These are phyloP conservation scores for Takifugu flavidus DNA, from an alignment of 2,113 vertebrate species.

Conservation along the genomic window DNA sequence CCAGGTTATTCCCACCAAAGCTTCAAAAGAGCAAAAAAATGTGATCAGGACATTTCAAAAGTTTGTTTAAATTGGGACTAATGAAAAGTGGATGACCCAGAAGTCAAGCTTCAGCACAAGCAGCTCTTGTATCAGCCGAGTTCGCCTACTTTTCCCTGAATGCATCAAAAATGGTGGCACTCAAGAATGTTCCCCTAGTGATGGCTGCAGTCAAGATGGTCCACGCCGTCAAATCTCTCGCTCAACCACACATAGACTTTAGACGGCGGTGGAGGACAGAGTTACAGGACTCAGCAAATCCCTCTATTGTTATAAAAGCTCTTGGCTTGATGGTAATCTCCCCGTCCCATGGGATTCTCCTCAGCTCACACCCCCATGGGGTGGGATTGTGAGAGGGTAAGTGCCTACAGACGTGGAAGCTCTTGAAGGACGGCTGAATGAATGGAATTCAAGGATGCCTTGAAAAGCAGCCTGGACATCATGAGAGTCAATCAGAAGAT, in stretches of 20 bases:
- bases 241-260: constrained; percentile 24
- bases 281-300: constrained; percentile 63
- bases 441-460: constrained; percentile 64
- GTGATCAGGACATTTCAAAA: no score
- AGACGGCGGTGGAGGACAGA: constrained; percentile 36
- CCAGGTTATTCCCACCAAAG: neutral
- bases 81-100: no score
- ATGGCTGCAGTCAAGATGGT: constrained; percentile 16
- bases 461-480: constrained; percentile 61
- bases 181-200: constrained; percentile 16
- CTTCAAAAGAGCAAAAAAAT: no score
- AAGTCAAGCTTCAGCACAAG: no score
- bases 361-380: constrained; percentile 66
- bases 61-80: no score
- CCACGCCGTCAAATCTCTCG: constrained; percentile 11
- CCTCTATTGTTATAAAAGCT: constrained; percentile 65
- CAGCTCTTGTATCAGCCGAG: no score
- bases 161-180: neutral
- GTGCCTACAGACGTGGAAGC: constrained; percentile 56
- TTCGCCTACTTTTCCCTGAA: no score
- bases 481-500: constrained; percentile 67
- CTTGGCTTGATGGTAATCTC: constrained; percentile 68
- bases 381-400: constrained; percentile 62
- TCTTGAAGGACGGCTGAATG: constrained; percentile 67
- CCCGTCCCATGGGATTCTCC: constrained; percentile 59